Base-by-base conservation (phyloP, 2,888 invertebrate genomes). In the Xylocampa areola region DNA sequence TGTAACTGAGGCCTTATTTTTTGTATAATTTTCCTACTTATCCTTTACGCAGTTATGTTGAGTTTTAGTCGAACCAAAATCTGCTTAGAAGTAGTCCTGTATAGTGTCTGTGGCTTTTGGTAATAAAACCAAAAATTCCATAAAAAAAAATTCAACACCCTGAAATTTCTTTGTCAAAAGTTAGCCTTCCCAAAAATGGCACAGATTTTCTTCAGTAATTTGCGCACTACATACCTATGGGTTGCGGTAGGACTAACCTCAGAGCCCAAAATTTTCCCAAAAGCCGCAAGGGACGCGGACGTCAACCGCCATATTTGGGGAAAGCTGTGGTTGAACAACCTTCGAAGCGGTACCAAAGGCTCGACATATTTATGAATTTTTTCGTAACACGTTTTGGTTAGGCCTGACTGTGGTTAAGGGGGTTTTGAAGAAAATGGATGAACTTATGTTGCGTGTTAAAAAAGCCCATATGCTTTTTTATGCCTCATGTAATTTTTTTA, bases 341-440 rank as follows among this genome's bases (percentile, higher is more conserved):
- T 47, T 17, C 44, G 29, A 27, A 27, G 41, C 37, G 51, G 35
- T 55, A 27, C 40, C 37, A 61, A 65, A 70, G 58, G 68, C 43
- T 58, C 25, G 50, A 62, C 57, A 47, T 49, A n/a, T n/a, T n/a
- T n/a, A 59, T 65, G 37, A 57, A 65, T 73, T 70, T 76, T 68
- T 65, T 57, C 10, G 37, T 53, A 53, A 63, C 70, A 73, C 65
- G 65, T 70, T 68, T 60, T 44, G 17, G 44, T 40, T 55, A 49
- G 1, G 29, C 7, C 17, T 27, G 19, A 7, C 6, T 41, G 52
- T 33, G 59, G 60, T 60, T 33, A 36, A 19, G 4, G 13, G 6
- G 25, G 45, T 13, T 47, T 47, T 40, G 33, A 45, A 51, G 23
- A 55, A 59, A 59, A 60, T 60, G 16, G 1, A 6, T 2, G 13